Evolutionary conservation across 2,797 vertebrate genomes (phyloP).

Genomic region (Schizopygopsis malacanthus): DNA sequence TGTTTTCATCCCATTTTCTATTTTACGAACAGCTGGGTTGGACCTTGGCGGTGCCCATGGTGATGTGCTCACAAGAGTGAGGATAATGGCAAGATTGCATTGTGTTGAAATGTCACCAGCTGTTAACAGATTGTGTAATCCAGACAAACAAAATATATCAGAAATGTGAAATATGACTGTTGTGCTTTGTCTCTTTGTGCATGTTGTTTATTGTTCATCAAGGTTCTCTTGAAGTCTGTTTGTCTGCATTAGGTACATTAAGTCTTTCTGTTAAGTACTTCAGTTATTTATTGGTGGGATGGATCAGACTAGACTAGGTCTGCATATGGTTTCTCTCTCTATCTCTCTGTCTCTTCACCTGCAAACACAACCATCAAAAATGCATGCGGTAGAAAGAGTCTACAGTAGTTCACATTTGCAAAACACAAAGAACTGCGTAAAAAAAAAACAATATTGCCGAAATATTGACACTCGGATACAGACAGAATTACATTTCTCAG

Average conservation of each 20-base stretch:
- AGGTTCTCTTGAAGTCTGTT: not conserved
- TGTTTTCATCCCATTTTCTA: slow-evolving; percentile 8
- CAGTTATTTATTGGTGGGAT: not conserved
- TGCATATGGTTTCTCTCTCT: not conserved
- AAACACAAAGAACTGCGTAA: too few relatives aligned
- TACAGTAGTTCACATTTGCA: too few relatives aligned
- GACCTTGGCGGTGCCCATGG: slow-evolving; percentile 9
- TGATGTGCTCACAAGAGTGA: slow-evolving; percentile 39
- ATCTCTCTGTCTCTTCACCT: too few relatives aligned
- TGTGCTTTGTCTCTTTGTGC: not conserved
- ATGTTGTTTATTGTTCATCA: not conserved
- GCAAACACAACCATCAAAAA: too few relatives aligned
- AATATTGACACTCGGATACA: too few relatives aligned
- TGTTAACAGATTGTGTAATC: slow-evolving; percentile 23
- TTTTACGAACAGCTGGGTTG: slow-evolving; percentile 13
- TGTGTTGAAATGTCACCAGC: slow-evolving; percentile 28
- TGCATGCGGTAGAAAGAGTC: too few relatives aligned
- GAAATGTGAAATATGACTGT: slow-evolving; percentile 27
- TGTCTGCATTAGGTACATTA: not conserved
- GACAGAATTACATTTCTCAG: too few relatives aligned
- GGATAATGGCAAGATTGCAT: slow-evolving; percentile 40
- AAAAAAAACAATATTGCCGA: too few relatives aligned
- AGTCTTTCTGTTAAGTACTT: not conserved
- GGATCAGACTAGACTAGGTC: not conserved
- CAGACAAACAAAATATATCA: not conserved